phyloP scores from a whole-genome alignment of 2,888 invertebrate genomes.

The Polia nebulosa region DNA sequence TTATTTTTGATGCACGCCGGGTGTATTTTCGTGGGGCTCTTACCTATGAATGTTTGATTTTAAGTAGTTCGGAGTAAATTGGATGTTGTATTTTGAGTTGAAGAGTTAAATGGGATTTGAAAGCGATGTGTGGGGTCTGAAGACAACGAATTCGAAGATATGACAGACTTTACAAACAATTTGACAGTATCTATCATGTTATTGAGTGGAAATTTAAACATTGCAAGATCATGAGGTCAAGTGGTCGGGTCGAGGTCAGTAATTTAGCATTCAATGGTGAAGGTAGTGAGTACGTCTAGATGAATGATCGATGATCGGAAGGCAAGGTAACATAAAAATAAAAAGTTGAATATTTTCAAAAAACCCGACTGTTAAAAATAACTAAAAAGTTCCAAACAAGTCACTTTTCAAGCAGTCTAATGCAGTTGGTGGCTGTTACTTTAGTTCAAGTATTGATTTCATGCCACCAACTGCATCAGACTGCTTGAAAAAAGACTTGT shows the following conservation, averaged over 20 bases:
- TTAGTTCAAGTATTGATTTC: no score
- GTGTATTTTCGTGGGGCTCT: slow-evolving; percentile 68
- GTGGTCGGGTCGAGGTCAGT: slow-evolving; percentile 35
- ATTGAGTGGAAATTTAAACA: slow-evolving; percentile 7
- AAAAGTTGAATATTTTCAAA: no score
- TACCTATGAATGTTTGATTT: slow-evolving; percentile 62
- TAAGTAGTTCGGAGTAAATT: slow-evolving; percentile 63
- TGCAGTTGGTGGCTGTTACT: no score
- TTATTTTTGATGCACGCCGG: slow-evolving; percentile 84
- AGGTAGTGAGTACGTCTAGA: slow-evolving; percentile 16
- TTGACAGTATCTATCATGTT: background rate
- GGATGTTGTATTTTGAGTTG: slow-evolving; percentile 48
- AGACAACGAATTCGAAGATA: slow-evolving; percentile 10
- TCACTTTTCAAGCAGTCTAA: no score
- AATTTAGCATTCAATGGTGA: slow-evolving; percentile 49
- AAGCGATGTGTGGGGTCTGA: slow-evolving; percentile 61
- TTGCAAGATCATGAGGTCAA: slow-evolving; percentile 48
- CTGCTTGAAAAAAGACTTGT: no score
- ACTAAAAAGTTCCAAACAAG: no score
- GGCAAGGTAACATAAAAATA: slow-evolving; percentile 11
- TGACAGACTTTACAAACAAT: slow-evolving; percentile 6
- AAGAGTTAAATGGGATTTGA: slow-evolving; percentile 50
- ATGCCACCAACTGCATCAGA: no score
- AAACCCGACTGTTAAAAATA: no score
- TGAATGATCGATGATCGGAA: slow-evolving; percentile 41